These are phyloP conservation scores for Melanargia galathea DNA, from an alignment of 2,888 invertebrate species.

Conservation along the genomic window DNA sequence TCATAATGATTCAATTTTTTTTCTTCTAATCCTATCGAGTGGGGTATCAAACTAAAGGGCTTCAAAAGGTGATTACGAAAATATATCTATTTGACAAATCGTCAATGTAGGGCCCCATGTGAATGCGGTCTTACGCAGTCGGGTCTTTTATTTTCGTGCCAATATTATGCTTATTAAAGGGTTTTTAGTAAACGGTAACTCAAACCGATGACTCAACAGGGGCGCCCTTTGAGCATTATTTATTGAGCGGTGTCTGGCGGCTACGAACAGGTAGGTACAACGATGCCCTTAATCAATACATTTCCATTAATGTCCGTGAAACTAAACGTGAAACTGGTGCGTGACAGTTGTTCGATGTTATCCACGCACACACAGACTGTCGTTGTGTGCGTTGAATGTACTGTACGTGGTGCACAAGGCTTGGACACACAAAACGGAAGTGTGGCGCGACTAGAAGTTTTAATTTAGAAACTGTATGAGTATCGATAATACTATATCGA, in stretches of 20 bases:
- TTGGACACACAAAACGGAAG: neutral
- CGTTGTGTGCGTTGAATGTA: neutral
- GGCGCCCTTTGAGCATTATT: conserved; percentile 1
- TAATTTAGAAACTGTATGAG: too few species aligned
- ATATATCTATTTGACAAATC: too few species aligned
- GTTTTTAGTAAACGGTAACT: neutral
- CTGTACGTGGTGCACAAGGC: neutral
- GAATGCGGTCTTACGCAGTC: too few species aligned
- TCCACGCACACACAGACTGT: neutral
- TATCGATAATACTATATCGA: too few species aligned
- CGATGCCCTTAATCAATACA: conserved; percentile 11
- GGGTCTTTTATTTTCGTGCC: too few species aligned
- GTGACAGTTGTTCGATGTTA: conserved; percentile 10
- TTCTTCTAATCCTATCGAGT: too few species aligned
- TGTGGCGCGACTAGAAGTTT: too few species aligned
- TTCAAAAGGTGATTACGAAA: too few species aligned
- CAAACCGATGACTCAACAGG: conserved; percentile 3
- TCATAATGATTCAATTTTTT: too few species aligned
- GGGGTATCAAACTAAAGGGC: too few species aligned
- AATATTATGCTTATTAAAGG: too few species aligned
- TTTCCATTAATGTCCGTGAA: conserved; percentile 10
- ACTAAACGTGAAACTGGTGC: neutral
- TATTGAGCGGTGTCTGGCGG: conserved; percentile 13
- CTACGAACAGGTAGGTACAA: neutral
- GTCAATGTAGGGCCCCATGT: too few species aligned